phyloP scores from a whole-genome alignment of 2,113 vertebrate genomes.

The Rhynchomys soricoides region DNA sequence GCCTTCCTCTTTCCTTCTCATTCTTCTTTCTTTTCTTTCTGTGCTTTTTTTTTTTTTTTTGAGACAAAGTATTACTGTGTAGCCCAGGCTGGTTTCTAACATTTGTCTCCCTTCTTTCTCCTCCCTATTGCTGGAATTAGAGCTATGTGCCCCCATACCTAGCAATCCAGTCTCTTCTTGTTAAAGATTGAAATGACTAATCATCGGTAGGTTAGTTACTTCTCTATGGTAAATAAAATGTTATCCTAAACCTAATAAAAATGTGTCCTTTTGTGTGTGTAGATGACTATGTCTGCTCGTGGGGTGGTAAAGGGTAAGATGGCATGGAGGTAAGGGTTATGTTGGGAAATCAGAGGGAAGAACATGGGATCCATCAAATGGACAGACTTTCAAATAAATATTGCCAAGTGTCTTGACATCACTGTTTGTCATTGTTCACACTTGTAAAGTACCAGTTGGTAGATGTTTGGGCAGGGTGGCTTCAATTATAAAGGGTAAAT shows the following conservation, averaged over 20 bases:
- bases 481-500: neutral
- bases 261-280: neutral
- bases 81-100: neutral
- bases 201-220: neutral
- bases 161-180: neutral
- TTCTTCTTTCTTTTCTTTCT: neutral
- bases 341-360: neutral
- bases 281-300: neutral
- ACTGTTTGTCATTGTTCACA: neutral
- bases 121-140: neutral
- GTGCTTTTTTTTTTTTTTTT: neutral
- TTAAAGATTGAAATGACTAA: neutral
- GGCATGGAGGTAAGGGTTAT: neutral
- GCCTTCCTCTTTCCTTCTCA: too few relatives aligned
- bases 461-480: neutral
- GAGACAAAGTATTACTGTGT: neutral
- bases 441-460: neutral
- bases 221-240: neutral
- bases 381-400: neutral
- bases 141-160: neutral
- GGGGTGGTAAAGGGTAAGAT: neutral
- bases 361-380: neutral
- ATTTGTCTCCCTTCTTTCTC: neutral
- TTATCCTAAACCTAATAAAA: slow-evolving; percentile 26
- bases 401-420: neutral